A percentile compares a stretch with the other conserved stretches of the same genome.
Conservation (phyloP, 2,797 vertebrate genomes). For the Philypnodon macrostomus region DNA sequence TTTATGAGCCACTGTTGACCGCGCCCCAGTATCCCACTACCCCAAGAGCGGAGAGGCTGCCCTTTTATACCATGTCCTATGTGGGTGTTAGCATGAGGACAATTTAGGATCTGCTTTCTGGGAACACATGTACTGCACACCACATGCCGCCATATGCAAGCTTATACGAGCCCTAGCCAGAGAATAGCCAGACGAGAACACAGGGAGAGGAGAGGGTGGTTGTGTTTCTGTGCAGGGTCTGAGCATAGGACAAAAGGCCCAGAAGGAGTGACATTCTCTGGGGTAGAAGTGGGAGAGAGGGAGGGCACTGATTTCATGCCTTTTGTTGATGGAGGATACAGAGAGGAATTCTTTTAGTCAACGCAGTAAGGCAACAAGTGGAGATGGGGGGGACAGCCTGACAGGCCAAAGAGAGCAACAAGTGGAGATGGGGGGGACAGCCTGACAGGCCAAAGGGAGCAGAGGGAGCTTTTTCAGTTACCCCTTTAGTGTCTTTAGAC, state of each 20-base stretch:
- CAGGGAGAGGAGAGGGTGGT: conserved; percentile 53
- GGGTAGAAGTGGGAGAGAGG: conserved; percentile 70
- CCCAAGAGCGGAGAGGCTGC: conserved; percentile 39
- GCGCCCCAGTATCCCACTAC: conserved; percentile 57
- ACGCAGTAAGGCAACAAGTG: conserved; percentile 90
- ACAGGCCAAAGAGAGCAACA: conserved; percentile 85
- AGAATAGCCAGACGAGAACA: conserved; percentile 66
- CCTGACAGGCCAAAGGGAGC: conserved; percentile 66
- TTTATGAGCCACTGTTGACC: conserved; percentile 81
- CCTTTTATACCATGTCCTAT: conserved; percentile 54
- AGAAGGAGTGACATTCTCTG: conserved; percentile 82
- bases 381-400: conserved; percentile 77
- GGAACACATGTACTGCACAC: conserved; percentile 69
- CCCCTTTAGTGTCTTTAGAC: conserved; percentile 80
- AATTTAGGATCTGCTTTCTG: conserved; percentile 48
- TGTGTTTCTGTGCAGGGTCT: too few species aligned
- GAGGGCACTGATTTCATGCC: conserved; percentile 87
- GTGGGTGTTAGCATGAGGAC: conserved; percentile 63
- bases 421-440: conserved; percentile 83
- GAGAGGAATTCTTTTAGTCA: conserved; percentile 86
- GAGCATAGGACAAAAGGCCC: conserved; percentile 86
- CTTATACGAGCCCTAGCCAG: conserved; percentile 61
- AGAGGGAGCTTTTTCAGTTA: conserved; percentile 71
- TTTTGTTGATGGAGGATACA: conserved; percentile 85
- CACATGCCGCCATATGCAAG: conserved; percentile 52